Evolutionary conservation across 1,140 invertebrate species (phyloP).

Genomic region (Ephestia elutella): DNA sequence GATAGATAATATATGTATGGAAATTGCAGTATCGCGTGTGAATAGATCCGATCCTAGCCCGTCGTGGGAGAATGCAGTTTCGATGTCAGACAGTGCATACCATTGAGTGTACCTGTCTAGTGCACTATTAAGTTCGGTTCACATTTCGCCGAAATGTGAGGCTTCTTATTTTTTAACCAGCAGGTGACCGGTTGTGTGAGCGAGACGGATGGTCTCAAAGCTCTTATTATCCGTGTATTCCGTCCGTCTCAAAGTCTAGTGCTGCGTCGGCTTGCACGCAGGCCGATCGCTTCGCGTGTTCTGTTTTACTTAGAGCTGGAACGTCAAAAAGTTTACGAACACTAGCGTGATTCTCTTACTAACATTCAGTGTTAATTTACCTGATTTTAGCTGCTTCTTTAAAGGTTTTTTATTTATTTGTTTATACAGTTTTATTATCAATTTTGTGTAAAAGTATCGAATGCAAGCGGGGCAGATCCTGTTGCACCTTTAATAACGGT

Average conservation of each 20-base stretch:
- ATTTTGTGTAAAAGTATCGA: constrained; percentile 60
- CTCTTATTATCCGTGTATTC: constrained; percentile 33
- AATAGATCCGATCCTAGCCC: background rate
- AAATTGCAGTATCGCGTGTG: background rate
- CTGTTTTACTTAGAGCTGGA: constrained; percentile 21
- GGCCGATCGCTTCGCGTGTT: constrained; percentile 39
- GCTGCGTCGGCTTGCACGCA: constrained; percentile 47
- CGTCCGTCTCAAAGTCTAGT: constrained; percentile 37
- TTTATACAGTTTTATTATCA: constrained; percentile 31
- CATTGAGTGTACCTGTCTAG: constrained; percentile 35
- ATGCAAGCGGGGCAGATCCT: constrained; percentile 52
- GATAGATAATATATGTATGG: constrained; percentile 8
- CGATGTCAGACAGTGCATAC: background rate
- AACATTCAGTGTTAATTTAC: background rate
- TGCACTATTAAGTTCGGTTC: constrained; percentile 49
- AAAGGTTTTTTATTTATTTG: constrained; percentile 7
- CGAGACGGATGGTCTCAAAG: constrained; percentile 47
- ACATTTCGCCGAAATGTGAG: constrained; percentile 64
- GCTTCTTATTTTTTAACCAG: constrained; percentile 58
- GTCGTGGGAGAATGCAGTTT: background rate
- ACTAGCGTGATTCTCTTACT: constrained; percentile 9
- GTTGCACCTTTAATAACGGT: constrained; percentile 62
- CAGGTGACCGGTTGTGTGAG: constrained; percentile 61
- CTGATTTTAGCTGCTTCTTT: background rate
- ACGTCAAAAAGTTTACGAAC: constrained; percentile 61